Evolutionary conservation across 2,113 vertebrate species (phyloP).

Genomic region (Brachypteracias leptosomus): DNA sequence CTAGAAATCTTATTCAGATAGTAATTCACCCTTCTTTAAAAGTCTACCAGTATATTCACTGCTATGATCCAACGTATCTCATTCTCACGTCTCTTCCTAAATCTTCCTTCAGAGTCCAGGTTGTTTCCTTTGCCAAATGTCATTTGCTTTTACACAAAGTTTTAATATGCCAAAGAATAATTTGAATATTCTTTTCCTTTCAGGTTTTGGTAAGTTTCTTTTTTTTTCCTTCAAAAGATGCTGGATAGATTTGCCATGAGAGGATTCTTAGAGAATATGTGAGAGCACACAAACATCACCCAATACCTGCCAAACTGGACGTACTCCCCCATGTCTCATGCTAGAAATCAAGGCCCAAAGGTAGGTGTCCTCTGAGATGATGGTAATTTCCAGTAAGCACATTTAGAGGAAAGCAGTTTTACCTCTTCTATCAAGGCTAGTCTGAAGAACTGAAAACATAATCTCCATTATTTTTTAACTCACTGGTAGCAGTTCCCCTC

Average conservation of each 20-base stretch:
- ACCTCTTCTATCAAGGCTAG: not conserved
- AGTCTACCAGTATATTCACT: not conserved
- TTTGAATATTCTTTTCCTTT: not conserved
- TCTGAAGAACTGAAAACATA: not conserved
- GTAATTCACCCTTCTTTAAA: conserved; percentile 11
- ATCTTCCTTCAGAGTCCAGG: not conserved
- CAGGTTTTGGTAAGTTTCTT: not conserved
- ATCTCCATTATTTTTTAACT: not conserved
- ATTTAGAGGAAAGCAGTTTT: not conserved
- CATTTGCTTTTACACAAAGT: not conserved
- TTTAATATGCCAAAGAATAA: not conserved
- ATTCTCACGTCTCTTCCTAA: not conserved
- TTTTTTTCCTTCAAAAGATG: not conserved
- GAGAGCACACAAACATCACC: not conserved
- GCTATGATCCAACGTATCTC: not conserved
- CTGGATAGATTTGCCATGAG: not conserved
- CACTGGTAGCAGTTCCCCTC: not conserved
- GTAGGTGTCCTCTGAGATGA: not conserved
- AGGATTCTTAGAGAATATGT: not conserved
- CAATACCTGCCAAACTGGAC: not conserved
- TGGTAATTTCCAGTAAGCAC: not conserved
- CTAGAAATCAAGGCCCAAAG: not conserved
- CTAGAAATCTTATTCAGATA: conserved; percentile 16
- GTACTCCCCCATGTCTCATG: not conserved
- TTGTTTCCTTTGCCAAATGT: not conserved